phyloP scores from a whole-genome alignment of 2,888 invertebrate genomes.

The Phrixothrix hirtus region DNA sequence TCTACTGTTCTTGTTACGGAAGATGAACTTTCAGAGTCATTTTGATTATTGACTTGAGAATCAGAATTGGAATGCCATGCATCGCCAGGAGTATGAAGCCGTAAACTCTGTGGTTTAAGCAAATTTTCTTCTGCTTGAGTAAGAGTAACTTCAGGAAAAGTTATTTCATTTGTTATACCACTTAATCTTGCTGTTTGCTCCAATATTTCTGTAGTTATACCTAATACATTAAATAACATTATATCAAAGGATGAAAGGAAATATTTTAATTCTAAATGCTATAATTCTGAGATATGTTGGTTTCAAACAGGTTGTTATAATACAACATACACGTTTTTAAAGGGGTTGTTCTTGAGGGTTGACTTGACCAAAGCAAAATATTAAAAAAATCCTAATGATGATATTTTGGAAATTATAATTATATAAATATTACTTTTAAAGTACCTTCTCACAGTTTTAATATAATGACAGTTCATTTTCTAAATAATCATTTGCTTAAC shows the following conservation, averaged over 20 bases:
- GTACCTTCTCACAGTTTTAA: too few relatives aligned
- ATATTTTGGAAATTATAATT: too few relatives aligned
- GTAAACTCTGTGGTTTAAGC: slow-evolving; percentile 40
- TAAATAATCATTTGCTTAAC: too few relatives aligned
- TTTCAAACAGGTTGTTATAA: too few relatives aligned
- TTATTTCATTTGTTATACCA: slow-evolving; percentile 60
- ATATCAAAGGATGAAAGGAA: too few relatives aligned
- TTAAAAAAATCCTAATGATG: background rate
- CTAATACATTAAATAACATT: slow-evolving; percentile 21
- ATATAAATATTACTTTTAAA: too few relatives aligned
- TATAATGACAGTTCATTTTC: too few relatives aligned
- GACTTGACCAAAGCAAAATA: background rate
- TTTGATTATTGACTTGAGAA: slow-evolving; percentile 41
- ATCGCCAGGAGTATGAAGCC: slow-evolving; percentile 36
- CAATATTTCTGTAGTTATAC: slow-evolving; percentile 57
- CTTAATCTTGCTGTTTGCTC: slow-evolving; percentile 60
- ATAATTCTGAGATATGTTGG: too few relatives aligned
- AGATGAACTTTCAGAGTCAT: slow-evolving; percentile 19
- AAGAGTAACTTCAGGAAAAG: slow-evolving; percentile 50
- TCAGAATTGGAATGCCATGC: slow-evolving; percentile 45
- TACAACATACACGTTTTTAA: too few relatives aligned
- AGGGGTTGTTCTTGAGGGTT: too few relatives aligned
- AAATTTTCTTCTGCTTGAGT: slow-evolving; percentile 51
- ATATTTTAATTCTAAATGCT: too few relatives aligned
- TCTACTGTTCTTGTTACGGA: slow-evolving; percentile 53